These are phyloP conservation scores for Cardiocondyla obscurior DNA, from an alignment of 1,140 invertebrate species.

Conservation along the genomic window DNA sequence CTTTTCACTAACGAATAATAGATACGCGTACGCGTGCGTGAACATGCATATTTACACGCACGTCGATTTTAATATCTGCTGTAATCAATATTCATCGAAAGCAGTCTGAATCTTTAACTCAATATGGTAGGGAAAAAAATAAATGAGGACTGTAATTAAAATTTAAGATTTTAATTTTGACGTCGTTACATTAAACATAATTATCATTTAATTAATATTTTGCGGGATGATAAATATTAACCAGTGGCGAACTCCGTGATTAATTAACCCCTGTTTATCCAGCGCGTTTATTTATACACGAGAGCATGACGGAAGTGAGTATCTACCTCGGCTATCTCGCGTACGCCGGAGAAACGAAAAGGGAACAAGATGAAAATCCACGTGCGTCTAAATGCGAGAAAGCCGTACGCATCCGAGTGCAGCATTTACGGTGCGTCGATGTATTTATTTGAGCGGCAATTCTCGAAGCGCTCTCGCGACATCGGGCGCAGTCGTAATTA, in stretches of 20 bases:
- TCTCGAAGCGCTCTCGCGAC: background rate
- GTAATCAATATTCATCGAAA: background rate
- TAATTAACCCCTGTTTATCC: slow-evolving; percentile 45
- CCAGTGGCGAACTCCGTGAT: slow-evolving; percentile 12
- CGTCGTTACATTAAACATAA: background rate
- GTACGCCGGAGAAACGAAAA: background rate
- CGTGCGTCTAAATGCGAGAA: slow-evolving; percentile 24
- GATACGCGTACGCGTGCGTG: background rate
- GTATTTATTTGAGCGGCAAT: slow-evolving; percentile 38
- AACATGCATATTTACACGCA: background rate
- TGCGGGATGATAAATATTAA: background rate
- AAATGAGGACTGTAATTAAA: background rate
- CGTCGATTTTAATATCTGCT: background rate
- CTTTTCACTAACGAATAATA: background rate
- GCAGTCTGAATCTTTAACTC: background rate
- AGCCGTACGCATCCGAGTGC: background rate
- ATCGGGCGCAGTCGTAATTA: slow-evolving; percentile 1
- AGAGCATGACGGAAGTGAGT: background rate
- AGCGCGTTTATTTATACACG: background rate
- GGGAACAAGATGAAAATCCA: slow-evolving; percentile 17
- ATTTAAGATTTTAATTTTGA: background rate
- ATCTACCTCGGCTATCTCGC: background rate
- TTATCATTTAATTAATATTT: slow-evolving; percentile 16
- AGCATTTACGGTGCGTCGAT: background rate
- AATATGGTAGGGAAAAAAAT: background rate